Base-by-base conservation (phyloP, 2,113 vertebrate genomes). In the Bos javanicus region DNA sequence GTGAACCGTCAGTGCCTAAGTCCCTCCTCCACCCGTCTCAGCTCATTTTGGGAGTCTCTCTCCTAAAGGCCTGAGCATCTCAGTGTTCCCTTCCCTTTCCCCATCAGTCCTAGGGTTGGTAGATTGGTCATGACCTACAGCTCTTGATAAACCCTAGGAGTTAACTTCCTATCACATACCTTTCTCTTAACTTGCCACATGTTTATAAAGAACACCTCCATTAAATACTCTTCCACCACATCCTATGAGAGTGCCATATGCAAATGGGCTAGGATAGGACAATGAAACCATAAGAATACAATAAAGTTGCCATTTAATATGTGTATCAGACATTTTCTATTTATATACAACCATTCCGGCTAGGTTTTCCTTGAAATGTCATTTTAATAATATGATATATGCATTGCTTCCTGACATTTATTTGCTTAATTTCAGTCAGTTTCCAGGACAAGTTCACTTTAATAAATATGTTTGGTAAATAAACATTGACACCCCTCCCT, bases 21-120 rank as follows among this genome's bases (percentile, higher is more conserved):
- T n/a, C 19, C 3, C 26, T 74, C 21, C 33, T 87, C 26, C 23
- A 11, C 0, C 2, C 0, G 1, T 76, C 39, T 74, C 33, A 48
- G 23, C 33, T 90, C 11, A 30, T 74, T 50, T 33, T 30, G 60
- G 5, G 48, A 25, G 5, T 60, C 17, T 43, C 0, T 80, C 46
- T 62, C 36, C 52, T 71, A 26, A 74, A 46, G 52, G 21, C 67
- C 13, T 52, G 36, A 52, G 54, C 36, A 7, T 76, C 78, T 81
- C 5, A 1, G 15, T 33, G 12, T 30, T 33, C 59, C 11, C 15
- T 57, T 0, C 1, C 6, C 30, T 57, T 62, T 36, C 28, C n/a
- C 26, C 1, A 17, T 46, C 8, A 36, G n/a, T 28, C n/a, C 16
- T 60, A 36, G 8, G 23, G 16, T 17, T 15, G 10, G 11, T 12